phyloP scores from a whole-genome alignment of 2,888 invertebrate genomes.

The Brachypalpus laphriformis region DNA sequence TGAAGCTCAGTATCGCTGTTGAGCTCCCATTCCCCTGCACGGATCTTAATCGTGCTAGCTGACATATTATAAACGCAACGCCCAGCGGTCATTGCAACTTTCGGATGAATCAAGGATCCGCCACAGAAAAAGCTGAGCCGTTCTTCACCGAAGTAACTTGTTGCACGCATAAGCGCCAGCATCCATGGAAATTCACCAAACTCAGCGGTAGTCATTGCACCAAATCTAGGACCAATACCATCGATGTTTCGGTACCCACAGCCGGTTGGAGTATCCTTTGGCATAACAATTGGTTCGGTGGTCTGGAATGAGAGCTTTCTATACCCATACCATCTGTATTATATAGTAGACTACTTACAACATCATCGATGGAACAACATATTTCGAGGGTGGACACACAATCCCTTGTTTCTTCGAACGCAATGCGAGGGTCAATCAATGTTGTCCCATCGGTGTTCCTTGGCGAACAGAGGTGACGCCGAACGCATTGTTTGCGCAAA shows the following conservation, averaged over 20 bases:
- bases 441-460: background rate
- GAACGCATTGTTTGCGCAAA: background rate
- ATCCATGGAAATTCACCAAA: constrained; percentile 94
- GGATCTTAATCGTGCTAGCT: constrained; percentile 81
- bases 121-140: constrained; percentile 89
- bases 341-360: background rate
- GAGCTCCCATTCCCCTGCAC: constrained; percentile 92
- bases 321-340: background rate
- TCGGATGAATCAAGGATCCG: constrained; percentile 89
- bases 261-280: constrained; percentile 77
- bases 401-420: background rate
- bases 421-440: constrained; percentile 1
- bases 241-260: constrained; percentile 89
- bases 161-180: constrained; percentile 87
- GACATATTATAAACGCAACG: constrained; percentile 84
- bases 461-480: background rate
- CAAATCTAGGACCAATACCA: constrained; percentile 89
- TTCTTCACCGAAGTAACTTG: constrained; percentile 82
- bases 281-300: constrained; percentile 50
- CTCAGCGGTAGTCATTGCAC: constrained; percentile 86
- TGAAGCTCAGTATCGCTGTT: constrained; percentile 87
- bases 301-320: constrained; percentile 3
- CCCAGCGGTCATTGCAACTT: constrained; percentile 90
- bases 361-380: background rate
- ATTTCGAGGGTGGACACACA: background rate